A percentile compares a stretch with the other conserved stretches of the same genome.
Conservation (phyloP, 2,888 invertebrate genomes). For the Heterodera filipjevi region DNA sequence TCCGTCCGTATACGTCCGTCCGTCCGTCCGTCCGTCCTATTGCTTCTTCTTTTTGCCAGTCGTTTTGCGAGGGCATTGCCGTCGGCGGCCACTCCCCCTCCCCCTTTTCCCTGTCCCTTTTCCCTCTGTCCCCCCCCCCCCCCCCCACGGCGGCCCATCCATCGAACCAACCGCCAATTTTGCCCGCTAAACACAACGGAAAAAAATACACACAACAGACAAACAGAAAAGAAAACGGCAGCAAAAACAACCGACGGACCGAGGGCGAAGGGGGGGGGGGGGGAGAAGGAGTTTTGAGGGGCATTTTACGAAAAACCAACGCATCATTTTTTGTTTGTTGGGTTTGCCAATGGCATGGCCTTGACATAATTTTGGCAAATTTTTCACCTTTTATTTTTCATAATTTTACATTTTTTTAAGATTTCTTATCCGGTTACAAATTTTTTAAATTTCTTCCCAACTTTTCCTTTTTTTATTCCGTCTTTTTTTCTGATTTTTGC, state of each 20-base stretch:
- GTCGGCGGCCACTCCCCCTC: not conserved
- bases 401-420: too few species aligned
- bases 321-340: not conserved
- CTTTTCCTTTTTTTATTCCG: too few species aligned
- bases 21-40: not conserved
- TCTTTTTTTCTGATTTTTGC: too few species aligned
- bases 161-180: constrained; percentile 10
- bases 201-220: constrained; percentile 9
- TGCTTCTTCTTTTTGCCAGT: not conserved
- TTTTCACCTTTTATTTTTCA: too few species aligned
- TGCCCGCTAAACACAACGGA: constrained; percentile 7
- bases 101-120: not conserved
- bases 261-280: too few species aligned
- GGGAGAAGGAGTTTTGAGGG: not conserved
- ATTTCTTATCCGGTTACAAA: too few species aligned
- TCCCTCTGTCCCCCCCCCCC: not conserved
- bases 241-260: constrained; percentile 6
- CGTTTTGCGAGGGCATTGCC: not conserved
- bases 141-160: not conserved
- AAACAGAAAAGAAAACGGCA: not conserved
- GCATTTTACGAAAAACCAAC: constrained; percentile 8
- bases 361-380: not conserved
- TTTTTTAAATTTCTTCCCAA: too few species aligned
- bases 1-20: too few species aligned
- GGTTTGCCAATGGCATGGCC: not conserved